Conservation (phyloP, 2,888 invertebrate species). For the Plagodis dolabraria region DNA sequence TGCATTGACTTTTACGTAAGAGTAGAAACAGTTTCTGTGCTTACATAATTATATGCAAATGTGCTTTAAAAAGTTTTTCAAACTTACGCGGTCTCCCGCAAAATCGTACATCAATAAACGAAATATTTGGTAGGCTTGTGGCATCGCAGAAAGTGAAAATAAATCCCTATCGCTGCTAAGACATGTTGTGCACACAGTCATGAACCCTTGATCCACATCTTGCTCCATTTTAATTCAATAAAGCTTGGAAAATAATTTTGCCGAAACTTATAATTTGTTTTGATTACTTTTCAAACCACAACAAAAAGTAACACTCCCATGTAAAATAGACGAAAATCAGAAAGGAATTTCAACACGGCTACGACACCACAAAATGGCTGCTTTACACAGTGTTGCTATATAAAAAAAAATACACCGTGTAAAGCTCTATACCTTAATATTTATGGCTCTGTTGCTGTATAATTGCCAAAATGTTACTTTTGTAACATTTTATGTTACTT, state of each 20-base stretch:
- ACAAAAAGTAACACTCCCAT: conserved; percentile 84
- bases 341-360: conserved; percentile 66
- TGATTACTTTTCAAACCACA: conserved; percentile 70
- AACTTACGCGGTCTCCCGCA: conserved; percentile 71
- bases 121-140: conserved; percentile 66
- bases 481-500: too few relatives aligned
- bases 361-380: conserved; percentile 84
- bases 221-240: conserved; percentile 67
- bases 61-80: conserved; percentile 32
- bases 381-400: conserved; percentile 70
- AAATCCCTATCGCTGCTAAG: conserved; percentile 71
- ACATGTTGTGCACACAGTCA: conserved; percentile 68
- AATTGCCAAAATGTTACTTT: too few relatives aligned
- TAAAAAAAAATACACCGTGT: too few relatives aligned
- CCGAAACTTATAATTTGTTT: conserved; percentile 49
- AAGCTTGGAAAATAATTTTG: conserved; percentile 35
- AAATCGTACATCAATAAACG: conserved; percentile 73
- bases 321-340: conserved; percentile 81
- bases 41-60: background rate
- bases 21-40: background rate
- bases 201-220: conserved; percentile 66
- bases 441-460: too few relatives aligned
- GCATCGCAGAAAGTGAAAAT: conserved; percentile 57
- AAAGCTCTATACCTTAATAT: too few relatives aligned
- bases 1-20: conserved; percentile 18